These are phyloP conservation scores for Chrysochloris asiatica DNA, from an alignment of 2,113 vertebrate genomes.

Conservation along the genomic window DNA sequence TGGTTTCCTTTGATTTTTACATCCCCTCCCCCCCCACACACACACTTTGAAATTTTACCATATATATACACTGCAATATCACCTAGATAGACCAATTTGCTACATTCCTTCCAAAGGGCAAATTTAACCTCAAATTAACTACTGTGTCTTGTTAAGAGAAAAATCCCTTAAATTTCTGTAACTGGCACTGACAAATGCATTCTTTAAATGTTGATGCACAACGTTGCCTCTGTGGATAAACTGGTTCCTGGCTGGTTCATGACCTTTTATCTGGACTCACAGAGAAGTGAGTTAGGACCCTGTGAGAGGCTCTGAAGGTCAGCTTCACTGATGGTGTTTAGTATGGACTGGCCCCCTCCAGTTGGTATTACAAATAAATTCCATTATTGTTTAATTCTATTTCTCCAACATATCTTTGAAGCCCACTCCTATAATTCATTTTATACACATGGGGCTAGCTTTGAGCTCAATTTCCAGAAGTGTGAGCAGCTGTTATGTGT, in stretches of 20 bases:
- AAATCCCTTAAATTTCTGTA: background rate
- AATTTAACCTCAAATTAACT: background rate
- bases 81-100: background rate
- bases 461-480: background rate
- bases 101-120: slow-evolving; percentile 14
- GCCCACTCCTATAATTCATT: background rate
- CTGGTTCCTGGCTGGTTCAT: background rate
- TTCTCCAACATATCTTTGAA: too few relatives aligned
- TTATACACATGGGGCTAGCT: background rate
- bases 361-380: background rate
- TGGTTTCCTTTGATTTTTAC: background rate
- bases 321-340: background rate
- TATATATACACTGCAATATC: background rate
- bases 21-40: background rate
- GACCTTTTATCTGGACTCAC: background rate
- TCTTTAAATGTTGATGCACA: background rate
- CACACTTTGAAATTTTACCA: background rate
- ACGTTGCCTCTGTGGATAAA: background rate
- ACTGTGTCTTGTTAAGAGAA: background rate
- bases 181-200: background rate
- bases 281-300: background rate
- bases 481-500: background rate
- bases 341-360: background rate
- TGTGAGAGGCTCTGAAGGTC: background rate
- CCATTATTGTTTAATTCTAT: too few relatives aligned